A percentile compares a stretch with the other conserved stretches of the same genome.
These are phyloP conservation scores for Chironomus riparius DNA, from an alignment of 2,888 invertebrate species.

Conservation along the genomic window DNA sequence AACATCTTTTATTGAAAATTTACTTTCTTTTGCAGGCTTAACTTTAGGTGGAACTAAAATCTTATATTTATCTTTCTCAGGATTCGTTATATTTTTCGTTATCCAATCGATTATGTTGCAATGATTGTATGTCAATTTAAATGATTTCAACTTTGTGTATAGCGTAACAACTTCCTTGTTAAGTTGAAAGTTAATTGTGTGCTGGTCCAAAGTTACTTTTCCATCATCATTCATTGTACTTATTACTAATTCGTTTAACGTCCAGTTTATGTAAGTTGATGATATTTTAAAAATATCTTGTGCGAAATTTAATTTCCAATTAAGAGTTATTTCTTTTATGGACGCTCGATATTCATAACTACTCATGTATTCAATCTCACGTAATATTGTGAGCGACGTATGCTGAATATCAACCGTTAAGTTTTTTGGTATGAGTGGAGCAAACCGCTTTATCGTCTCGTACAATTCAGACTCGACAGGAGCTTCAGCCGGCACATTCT, in stretches of 20 bases:
- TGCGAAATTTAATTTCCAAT: slow-evolving; percentile 33
- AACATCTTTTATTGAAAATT: background rate
- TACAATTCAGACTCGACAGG: background rate
- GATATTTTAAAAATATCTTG: slow-evolving; percentile 51
- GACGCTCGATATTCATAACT: slow-evolving; percentile 19
- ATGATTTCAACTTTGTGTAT: slow-evolving; percentile 58
- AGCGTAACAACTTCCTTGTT: slow-evolving; percentile 55
- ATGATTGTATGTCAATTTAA: slow-evolving; percentile 60
- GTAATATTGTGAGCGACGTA: slow-evolving; percentile 44
- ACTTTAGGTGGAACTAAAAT: background rate
- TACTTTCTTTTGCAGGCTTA: slow-evolving; percentile 12
- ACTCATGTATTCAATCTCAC: slow-evolving; percentile 42
- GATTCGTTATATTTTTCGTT: slow-evolving; percentile 46
- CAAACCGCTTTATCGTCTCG: slow-evolving; percentile 45
- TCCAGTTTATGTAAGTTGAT: slow-evolving; percentile 54
- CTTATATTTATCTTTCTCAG: slow-evolving; percentile 11
- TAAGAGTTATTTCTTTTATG: slow-evolving; percentile 2
- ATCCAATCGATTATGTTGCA: slow-evolving; percentile 51
- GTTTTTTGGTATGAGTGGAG: slow-evolving; percentile 74
- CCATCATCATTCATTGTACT: slow-evolving; percentile 51
- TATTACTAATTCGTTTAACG: slow-evolving; percentile 54
- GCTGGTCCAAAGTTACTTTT: slow-evolving; percentile 47
- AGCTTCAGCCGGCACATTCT: background rate
- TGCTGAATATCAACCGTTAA: slow-evolving; percentile 8
- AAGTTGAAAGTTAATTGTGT: slow-evolving; percentile 49